Base-by-base conservation (phyloP, 2,888 invertebrate species). In the Rhodophaea formosa region DNA sequence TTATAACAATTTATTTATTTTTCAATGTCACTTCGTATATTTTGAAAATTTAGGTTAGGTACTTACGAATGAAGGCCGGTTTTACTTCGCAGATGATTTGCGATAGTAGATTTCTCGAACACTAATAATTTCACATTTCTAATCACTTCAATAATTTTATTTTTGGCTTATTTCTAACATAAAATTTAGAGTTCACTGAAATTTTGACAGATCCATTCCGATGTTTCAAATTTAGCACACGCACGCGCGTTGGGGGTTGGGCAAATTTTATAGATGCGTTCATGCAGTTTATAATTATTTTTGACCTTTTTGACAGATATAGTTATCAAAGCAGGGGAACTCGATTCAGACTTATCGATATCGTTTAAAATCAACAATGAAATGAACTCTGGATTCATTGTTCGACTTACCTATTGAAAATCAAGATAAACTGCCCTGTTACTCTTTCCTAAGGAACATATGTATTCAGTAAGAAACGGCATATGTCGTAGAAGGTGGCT, bases 141-240 rank as follows among this genome's bases (percentile, higher is more conserved):
- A 76, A 63, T 66, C 57, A 60, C 61, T 64, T 72, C 30, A 42
- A 8, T 68, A 71, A 75, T 75, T 60, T 65, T 72, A 68, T 75
- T 65, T 66, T 72, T 67, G 77, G 70, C 65, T 66, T 69, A 60
- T 60, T 68, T 66, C 59, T 60, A 53, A 32, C 29, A 2, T 39
- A 14, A 23, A 43, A 60, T 64, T 63, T 59, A 64, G 64, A 71
- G 74, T 74, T 72, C 70, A 79, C 79, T 65, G 76, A 72, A 83
- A 84, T 79, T 88, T 87, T 84, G 82, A 84, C 75, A 78, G 77
- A 69, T 76, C 67, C 79, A 79, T 80, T 80, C 74, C 73, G 74
- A 79, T 79, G 77, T 84, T 86, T 86, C 80, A 86, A 88, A 86
- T 84, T 86, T 83, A 78, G 79, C 84, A 76, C 77, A 83, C 79